These are phyloP conservation scores for Wiebesia pumilae DNA, from an alignment of 1,140 invertebrate genomes.

Conservation along the genomic window DNA sequence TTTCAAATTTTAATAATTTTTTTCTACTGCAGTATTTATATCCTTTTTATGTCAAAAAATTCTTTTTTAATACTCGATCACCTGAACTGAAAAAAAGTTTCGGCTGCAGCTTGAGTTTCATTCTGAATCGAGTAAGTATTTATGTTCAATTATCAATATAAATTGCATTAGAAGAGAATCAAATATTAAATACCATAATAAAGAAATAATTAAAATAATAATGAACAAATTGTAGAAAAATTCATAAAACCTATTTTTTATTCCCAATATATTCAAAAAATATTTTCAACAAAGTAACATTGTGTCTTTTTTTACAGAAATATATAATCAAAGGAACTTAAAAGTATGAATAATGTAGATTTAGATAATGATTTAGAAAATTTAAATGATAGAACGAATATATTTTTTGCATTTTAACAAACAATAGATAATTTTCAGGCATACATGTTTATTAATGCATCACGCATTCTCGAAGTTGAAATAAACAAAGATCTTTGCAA, in stretches of 20 bases:
- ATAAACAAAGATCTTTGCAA: conserved; percentile 82
- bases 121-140: conserved; percentile 80
- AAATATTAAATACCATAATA: background rate
- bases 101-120: conserved; percentile 82
- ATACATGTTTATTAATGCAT: conserved; percentile 78
- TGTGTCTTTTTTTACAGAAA: no score
- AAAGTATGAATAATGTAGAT: no score
- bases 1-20: conserved; percentile 4
- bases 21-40: conserved; percentile 77
- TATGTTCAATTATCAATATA: conserved; percentile 1
- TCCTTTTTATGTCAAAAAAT: conserved; percentile 82
- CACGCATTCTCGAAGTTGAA: conserved; percentile 81
- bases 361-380: conserved; percentile 20
- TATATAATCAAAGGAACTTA: no score
- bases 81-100: conserved; percentile 79
- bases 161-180: background rate
- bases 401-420: background rate
- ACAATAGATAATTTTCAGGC: conserved; percentile 75
- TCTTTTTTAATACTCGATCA: conserved; percentile 80
- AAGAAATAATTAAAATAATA: background rate
- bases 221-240: no score
- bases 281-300: no score
- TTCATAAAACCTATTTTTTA: no score
- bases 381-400: conserved; percentile 1
- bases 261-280: no score